Conservation (phyloP, 2,888 invertebrate species). For the Rhopalosiphum nymphaeae region DNA sequence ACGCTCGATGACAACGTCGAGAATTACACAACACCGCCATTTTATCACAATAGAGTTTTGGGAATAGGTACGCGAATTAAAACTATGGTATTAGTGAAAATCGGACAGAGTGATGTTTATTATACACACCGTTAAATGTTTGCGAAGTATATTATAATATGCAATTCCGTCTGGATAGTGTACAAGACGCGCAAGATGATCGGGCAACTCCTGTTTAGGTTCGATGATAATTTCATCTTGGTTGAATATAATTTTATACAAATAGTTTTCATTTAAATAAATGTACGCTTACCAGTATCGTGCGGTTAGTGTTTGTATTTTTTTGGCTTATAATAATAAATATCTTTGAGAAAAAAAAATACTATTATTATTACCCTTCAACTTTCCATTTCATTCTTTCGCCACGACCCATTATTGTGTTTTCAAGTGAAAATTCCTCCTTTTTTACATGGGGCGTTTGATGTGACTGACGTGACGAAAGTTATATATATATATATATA, state of each 20-base stretch:
- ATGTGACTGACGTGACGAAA: not conserved
- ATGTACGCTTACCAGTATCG: not conserved
- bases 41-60: not conserved
- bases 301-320: not conserved
- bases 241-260: not conserved
- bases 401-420: constrained; percentile 5
- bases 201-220: not conserved
- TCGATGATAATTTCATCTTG: not conserved
- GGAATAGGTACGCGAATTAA: not conserved
- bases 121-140: not conserved
- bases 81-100: not conserved
- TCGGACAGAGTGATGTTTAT: not conserved
- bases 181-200: not conserved
- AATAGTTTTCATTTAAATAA: constrained; percentile 43
- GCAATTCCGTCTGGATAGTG: not conserved
- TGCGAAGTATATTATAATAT: not conserved
- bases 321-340: constrained; percentile 16
- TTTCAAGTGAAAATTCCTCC: not conserved
- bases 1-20: not conserved
- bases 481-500: not conserved
- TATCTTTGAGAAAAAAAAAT: not conserved
- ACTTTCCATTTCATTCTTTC: constrained; percentile 18
- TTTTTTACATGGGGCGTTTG: not conserved
- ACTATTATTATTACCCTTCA: not conserved
- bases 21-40: not conserved